These are phyloP conservation scores for Miltochrista miniata DNA, from an alignment of 2,888 invertebrate genomes.

Conservation along the genomic window DNA sequence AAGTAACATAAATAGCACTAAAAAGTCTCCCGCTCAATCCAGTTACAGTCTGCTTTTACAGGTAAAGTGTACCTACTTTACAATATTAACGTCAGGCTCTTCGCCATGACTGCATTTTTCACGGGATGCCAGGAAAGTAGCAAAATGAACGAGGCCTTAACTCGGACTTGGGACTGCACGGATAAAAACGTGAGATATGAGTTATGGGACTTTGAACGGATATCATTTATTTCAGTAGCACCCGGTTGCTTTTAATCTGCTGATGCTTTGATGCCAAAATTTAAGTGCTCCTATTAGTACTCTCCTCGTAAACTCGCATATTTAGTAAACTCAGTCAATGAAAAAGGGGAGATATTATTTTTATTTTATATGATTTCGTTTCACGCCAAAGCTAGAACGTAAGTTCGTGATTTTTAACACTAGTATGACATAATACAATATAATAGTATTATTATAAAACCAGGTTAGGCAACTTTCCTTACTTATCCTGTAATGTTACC, in stretches of 20 bases:
- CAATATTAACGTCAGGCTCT: constrained; percentile 48
- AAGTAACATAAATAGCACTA: constrained; percentile 37
- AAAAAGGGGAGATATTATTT: no score
- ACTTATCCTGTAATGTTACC: no score
- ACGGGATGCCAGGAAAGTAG: constrained; percentile 50
- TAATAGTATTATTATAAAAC: no score
- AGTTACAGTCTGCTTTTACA: constrained; percentile 42
- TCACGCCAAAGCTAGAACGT: no score
- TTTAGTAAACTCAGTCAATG: no score
- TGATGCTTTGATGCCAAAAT: background rate
- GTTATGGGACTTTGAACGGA: constrained; percentile 52
- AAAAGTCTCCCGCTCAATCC: constrained; percentile 37
- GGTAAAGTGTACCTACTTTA: constrained; percentile 55
- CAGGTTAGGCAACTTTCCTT: no score
- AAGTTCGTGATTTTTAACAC: no score
- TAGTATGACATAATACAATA: no score
- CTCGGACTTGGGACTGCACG: constrained; percentile 47
- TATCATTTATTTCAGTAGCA: constrained; percentile 37
- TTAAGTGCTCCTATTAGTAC: no score
- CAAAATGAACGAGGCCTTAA: constrained; percentile 57
- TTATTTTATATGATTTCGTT: no score
- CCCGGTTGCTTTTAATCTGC: constrained; percentile 25
- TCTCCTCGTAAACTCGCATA: no score
- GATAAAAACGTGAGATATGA: constrained; percentile 66
- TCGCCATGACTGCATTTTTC: constrained; percentile 55